These are phyloP conservation scores for Contarinia nasturtii DNA, from an alignment of 1,140 invertebrate genomes.

Conservation along the genomic window DNA sequence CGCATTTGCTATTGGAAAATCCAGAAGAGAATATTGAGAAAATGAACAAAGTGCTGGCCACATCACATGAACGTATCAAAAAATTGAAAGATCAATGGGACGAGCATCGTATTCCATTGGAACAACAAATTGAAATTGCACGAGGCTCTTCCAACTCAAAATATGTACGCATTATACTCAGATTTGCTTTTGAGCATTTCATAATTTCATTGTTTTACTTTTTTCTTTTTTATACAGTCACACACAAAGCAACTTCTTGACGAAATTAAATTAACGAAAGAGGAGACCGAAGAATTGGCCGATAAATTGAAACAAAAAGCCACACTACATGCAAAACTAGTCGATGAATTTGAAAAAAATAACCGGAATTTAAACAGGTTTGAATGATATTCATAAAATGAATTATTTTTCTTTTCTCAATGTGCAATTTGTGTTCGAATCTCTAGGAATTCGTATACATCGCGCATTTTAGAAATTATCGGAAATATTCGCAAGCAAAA, in stretches of 20 bases:
- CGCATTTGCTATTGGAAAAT: conserved; percentile 17
- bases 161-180: too few species aligned
- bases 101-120: conserved; percentile 14
- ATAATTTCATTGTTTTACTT: too few species aligned
- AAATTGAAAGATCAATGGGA: conserved; percentile 20
- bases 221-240: background rate
- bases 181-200: too few species aligned
- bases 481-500: conserved; percentile 87
- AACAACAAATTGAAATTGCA: conserved; percentile 8
- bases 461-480: conserved; percentile 83
- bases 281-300: conserved; percentile 12
- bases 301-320: conserved; percentile 11
- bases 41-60: conserved; percentile 12
- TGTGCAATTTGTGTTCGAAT: conserved; percentile 7
- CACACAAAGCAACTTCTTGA: background rate
- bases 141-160: background rate
- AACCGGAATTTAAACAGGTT: background rate
- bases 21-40: conserved; percentile 15
- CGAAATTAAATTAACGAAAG: conserved; percentile 4
- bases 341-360: conserved; percentile 20
- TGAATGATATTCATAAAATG: too few species aligned
- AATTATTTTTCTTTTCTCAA: background rate
- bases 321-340: conserved; percentile 25
- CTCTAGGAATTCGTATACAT: conserved; percentile 68
- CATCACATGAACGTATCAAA: conserved; percentile 12